Conservation (phyloP, 2,113 vertebrate genomes). For the Anhinga anhinga region DNA sequence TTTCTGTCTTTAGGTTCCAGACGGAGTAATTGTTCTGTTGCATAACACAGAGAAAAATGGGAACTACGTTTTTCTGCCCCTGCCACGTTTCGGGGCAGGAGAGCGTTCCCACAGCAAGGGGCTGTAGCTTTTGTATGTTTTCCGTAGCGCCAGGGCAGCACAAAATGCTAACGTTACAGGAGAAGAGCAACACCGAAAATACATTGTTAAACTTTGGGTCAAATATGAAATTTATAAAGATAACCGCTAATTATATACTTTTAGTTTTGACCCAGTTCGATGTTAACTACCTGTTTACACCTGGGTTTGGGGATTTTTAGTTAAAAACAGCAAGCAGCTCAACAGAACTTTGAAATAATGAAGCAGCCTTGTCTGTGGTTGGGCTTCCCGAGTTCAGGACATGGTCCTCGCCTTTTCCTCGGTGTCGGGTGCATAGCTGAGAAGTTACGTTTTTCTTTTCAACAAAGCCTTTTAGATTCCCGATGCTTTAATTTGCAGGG, state of each 20-base stretch:
- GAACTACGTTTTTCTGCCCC: background rate
- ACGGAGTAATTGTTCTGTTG: background rate
- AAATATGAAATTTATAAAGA: background rate
- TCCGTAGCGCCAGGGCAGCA: no score
- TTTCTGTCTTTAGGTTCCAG: background rate
- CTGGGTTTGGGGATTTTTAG: background rate
- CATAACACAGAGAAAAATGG: background rate
- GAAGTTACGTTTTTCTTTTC: background rate
- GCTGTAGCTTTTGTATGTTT: background rate
- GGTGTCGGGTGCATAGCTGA: rapidly evolving
- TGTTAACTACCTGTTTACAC: background rate
- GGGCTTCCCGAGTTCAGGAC: rapidly evolving
- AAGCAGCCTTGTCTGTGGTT: background rate
- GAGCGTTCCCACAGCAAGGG: background rate
- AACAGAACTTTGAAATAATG: background rate
- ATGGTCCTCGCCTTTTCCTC: background rate
- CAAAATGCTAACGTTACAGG: background rate
- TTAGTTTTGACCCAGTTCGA: background rate
- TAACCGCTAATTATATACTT: background rate
- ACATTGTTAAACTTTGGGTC: background rate
- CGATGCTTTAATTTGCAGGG: constrained; percentile 76
- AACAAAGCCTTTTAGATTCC: background rate
- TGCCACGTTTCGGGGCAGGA: background rate
- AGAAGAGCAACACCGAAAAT: background rate
- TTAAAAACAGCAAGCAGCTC: background rate